phyloP scores from a whole-genome alignment of 2,888 invertebrate species.

The Drosophila ezoana region DNA sequence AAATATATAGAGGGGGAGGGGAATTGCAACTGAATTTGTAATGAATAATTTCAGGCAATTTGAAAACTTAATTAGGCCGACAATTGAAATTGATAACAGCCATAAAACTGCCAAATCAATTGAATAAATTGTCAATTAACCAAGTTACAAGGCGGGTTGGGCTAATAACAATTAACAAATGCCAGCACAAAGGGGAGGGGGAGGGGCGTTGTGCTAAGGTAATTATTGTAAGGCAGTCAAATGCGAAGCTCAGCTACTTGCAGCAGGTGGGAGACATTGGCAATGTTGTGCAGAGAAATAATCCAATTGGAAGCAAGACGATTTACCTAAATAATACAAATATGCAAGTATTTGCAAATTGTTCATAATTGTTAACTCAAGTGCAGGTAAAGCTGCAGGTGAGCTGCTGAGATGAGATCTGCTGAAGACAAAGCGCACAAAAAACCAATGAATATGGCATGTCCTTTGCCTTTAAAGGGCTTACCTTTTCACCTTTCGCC shows the following conservation, averaged over 20 bases:
- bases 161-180: slow-evolving; percentile 11
- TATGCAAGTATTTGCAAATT: background rate
- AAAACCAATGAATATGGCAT: too few relatives aligned
- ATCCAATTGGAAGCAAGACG: background rate
- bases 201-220: background rate
- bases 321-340: background rate
- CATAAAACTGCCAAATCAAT: slow-evolving; percentile 12
- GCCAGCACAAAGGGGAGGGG: background rate
- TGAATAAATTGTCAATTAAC: slow-evolving; percentile 13
- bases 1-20: too few relatives aligned
- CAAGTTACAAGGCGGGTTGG: too few relatives aligned
- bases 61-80: slow-evolving; percentile 31
- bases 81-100: slow-evolving; percentile 43
- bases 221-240: slow-evolving; percentile 35
- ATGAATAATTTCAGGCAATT: slow-evolving; percentile 49
- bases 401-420: too few relatives aligned
- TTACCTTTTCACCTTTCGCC: too few relatives aligned
- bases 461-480: too few relatives aligned
- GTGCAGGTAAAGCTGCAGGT: too few relatives aligned
- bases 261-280: background rate
- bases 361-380: background rate
- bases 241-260: slow-evolving; percentile 8
- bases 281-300: background rate
- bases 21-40: slow-evolving; percentile 8
- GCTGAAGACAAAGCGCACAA: too few relatives aligned